A percentile compares a stretch with the other conserved stretches of the same genome.
These are phyloP conservation scores for Grallaria varia DNA, from an alignment of 2,113 vertebrate genomes.

Conservation along the genomic window DNA sequence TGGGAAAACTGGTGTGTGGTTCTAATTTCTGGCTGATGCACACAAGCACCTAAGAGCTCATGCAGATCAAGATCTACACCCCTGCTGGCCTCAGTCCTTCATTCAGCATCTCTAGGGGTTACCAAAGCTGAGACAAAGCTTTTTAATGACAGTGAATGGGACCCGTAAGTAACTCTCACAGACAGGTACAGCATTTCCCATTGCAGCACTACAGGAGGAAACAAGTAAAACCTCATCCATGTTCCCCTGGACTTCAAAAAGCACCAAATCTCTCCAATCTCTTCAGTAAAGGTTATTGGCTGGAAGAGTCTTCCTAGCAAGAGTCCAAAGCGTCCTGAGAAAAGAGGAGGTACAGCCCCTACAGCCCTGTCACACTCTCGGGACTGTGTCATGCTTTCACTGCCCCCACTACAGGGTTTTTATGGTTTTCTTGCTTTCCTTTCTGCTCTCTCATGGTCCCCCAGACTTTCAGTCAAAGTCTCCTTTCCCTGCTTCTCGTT, in stretches of 20 bases:
- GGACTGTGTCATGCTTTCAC: background rate
- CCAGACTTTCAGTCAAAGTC: slow-evolving; percentile 7
- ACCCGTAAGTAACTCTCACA: rapidly evolving
- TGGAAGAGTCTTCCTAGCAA: background rate
- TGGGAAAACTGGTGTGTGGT: background rate
- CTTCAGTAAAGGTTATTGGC: background rate
- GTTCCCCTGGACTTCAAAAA: background rate
- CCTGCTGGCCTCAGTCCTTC: background rate
- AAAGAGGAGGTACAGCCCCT: background rate
- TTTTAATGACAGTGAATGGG: background rate
- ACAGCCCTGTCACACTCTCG: background rate
- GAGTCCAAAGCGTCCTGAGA: background rate
- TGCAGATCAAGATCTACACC: background rate
- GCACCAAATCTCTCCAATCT: background rate
- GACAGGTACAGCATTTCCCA: background rate
- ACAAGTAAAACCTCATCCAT: background rate
- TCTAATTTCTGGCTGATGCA: background rate
- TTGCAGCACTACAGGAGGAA: background rate
- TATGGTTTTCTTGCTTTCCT: background rate
- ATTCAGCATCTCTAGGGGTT: background rate
- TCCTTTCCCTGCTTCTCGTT: background rate
- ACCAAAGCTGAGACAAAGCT: background rate
- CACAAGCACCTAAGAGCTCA: background rate
- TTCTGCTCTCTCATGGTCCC: background rate
- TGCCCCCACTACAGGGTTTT: background rate